Evolutionary conservation across 2,888 invertebrate species (phyloP), one percentile per base, ranked within the genome.

Genomic region (Sinelater perroti): DNA sequence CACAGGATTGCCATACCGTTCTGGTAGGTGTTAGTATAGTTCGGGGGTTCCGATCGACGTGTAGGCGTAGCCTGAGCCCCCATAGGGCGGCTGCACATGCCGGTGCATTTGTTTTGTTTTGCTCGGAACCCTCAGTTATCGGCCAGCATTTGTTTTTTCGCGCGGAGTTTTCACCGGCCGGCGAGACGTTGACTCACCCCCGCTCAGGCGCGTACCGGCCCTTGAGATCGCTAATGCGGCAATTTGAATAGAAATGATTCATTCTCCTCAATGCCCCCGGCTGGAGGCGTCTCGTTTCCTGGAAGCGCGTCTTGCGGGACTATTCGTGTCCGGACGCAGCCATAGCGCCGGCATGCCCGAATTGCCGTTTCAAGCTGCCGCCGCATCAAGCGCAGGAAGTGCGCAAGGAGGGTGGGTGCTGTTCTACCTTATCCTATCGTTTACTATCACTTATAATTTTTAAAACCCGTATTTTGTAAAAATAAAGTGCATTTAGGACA

Each of bases 21-120:
- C 49, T 35, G 35, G 49, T 50, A 38, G 28, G 49, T 38, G n/a
- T 3, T 18, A 10, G 2, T 18, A 20, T 18, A 20, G n/a, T 7
- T 20, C 11, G 8, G 2, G 2, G 10, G 13, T 18, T 38, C 8
- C 5, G n/a, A 30, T n/a, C n/a, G n/a, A n/a, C n/a, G n/a, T n/a
- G n/a, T 31, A 51, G 51, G 51, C 51, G 51, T 51, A 31, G 51
- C 51, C 24, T 18, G 21, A 14, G 42, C n/a, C 8, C 38, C 7
- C 46, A 3, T n/a, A 49, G 56, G 56, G 56, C 42, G 38, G 56
- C 49, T 52, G 10, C 24, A 24, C 54, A 54, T 24, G 54, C 54
- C 54, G 54, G 54, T 54, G 36, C 46, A 42, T 49, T 54, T 56
- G 42, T 56, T 56, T 56, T 49, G 45, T 30, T 46, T 36, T 38